Base-by-base conservation (phyloP, 1,140 invertebrate genomes). In the Varroa destructor region DNA sequence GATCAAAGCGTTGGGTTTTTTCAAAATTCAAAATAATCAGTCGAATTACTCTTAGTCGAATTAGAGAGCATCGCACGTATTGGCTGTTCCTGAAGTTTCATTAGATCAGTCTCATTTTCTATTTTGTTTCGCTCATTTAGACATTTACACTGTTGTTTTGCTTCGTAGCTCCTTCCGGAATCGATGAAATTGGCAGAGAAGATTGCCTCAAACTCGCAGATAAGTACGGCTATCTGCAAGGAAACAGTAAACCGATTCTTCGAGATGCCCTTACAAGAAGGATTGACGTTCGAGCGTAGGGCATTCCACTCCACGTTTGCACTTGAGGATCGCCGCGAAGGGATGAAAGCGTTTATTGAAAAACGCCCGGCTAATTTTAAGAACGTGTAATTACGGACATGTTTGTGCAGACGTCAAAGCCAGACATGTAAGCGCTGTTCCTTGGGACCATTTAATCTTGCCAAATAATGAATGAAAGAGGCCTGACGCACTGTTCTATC, bases 111-210 rank as follows among this genome's bases (percentile, higher is more conserved):
- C 0, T 25, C 25, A 25, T 25, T 25, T 25, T 25, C 25, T 25
- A 56, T 56, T n/a, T 12, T n/a, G 55, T 12, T 12, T 56, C 55
- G 10, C 57, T 5, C 25, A 58, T 12, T 25, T 37, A 58, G 12
- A 40, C 14, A 6, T 58, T 40, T 67, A 3, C 37, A 4, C 36
- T 12, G 54, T 8, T 51, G 46, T 5, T 51, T 51, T 51, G 46
- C 3, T 51, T 8, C 40, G 2, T 37, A 67, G 61, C 14, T 67
- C 3, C 61, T 67, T 14, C 61, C 61, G 51, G 91, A 94, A 79
- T 87, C 92, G 0, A 82, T 99, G 14, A 96, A 98, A 80, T 80
- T 94, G 12, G 97, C 86, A 0, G 95, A 99, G 78, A 93, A 91
- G 79, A 99, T 99, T 74, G 84, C 87, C n/a, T 84, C 85, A 5